Evolutionary conservation across 1,140 invertebrate genomes (phyloP).

Genomic region (Anastrepha obliqua): DNA sequence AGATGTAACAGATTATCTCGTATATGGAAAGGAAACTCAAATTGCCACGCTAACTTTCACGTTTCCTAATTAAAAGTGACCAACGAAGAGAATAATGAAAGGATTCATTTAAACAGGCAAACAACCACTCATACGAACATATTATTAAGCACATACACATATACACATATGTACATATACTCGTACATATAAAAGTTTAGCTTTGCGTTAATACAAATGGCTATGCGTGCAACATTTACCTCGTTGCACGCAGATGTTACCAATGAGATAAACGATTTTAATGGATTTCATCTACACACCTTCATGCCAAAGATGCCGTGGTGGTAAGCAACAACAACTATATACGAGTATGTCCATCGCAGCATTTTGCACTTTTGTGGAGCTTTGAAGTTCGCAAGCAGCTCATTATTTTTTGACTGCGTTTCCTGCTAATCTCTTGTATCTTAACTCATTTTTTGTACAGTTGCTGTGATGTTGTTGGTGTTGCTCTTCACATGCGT

Average conservation of each 20-base stretch:
- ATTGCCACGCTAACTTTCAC: conserved; percentile 30
- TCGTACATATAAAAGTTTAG: background rate
- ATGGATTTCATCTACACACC: conserved; percentile 47
- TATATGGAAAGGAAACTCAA: background rate
- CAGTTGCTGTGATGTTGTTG: background rate
- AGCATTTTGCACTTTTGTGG: conserved; percentile 26
- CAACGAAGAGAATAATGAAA: conserved; percentile 32
- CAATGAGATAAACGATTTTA: conserved; percentile 51
- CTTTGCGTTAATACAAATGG: conserved; percentile 28
- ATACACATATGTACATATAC: too few species aligned
- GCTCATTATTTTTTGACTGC: conserved; percentile 65
- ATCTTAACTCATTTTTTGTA: conserved; percentile 43
- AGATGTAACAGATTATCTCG: background rate
- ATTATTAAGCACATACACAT: background rate
- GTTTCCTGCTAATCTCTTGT: conserved; percentile 56
- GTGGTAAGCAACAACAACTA: background rate
- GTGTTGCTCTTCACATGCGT: conserved; percentile 7
- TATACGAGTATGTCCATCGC: background rate
- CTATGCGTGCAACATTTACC: conserved; percentile 27
- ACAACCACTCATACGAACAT: background rate
- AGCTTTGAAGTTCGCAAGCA: background rate
- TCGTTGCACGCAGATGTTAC: conserved; percentile 35
- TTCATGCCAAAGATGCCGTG: background rate
- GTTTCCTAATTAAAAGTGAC: conserved; percentile 51
- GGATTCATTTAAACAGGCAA: conserved; percentile 20